Base-by-base conservation (phyloP, 2,797 vertebrate genomes). In the Xenops minutus region DNA sequence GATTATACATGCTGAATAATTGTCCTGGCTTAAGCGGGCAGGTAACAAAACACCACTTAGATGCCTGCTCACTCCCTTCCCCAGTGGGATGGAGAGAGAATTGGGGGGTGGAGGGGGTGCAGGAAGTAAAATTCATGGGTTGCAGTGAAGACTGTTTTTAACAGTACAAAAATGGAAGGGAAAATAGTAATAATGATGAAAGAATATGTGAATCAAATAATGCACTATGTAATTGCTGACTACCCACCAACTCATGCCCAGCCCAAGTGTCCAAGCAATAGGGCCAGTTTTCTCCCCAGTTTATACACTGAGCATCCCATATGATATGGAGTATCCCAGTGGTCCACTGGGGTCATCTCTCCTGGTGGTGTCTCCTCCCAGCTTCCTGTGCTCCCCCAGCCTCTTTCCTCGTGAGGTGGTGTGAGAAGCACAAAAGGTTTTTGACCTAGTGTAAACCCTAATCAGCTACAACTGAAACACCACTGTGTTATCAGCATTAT, bases 221-320 rank as follows among this genome's bases (percentile, higher is more conserved):
- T 43, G 23, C 32, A 27, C n/a, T 23, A 0, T 61, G 48, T 18
- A 49, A 0, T 72, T 72, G 30, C n/a, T 69, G 12, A 30, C 17
- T 13, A 21, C 9, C 13, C 36, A 27, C 18, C 48, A 49, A 24
- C 29, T 55, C 43, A 20, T 34, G 29, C 17, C 10, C 17, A 17
- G 48, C 48, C 29, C 14, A 36, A 14, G 21, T 61, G 22, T 48
- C 41, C 41, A 26, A 17, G 32, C 46, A 43, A 11, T 61, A 36
- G 32, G 59, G 17, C 36, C 14, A 44, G 20, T 24, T 61, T 61
- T 77, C 12, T 8, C n/a, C 27, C 27, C 14, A 43, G 20, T 82
- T 61, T 72, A 5, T 61, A 5, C 43, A 10, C 29, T 44, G 61
- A 49, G 15, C 5, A 10, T 61, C 29, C 21, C 14, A 6, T 59